Evolutionary conservation across 2,113 vertebrate genomes (phyloP), one percentile per base, ranked within the genome.

Genomic region (Xerus inauris): DNA sequence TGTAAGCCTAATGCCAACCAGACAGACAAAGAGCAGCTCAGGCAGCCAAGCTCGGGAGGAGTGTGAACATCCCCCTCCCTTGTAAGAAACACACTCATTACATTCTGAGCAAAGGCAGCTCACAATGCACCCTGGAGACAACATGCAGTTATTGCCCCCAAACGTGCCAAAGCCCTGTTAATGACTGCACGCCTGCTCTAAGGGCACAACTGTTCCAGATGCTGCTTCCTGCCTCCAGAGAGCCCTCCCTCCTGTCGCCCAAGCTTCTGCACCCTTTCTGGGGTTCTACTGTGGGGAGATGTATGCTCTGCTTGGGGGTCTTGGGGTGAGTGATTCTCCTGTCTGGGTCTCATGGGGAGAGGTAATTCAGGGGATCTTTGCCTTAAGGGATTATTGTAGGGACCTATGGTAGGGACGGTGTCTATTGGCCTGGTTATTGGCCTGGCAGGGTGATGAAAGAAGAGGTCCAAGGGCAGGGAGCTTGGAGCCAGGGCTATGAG

Each of bases 201-300:
- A 62, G 75, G 62, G 75, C 81, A 91, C 69, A 91, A n/a, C 86
- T 42, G 22, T 71, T 95, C 96, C 95, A 97, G 93, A 97, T 87
- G 64, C 64, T 79, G 85, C 79, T 73, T 28, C 77, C 35, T 81
- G 72, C 67, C 77, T 92, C 88, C 1, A n/a, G 67, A 79, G 19
- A 79, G 82, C 6, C 8, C 57, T 94, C 72, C 47, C 72, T 54
- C 72, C 87, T 40, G 32, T 47, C 0, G 0, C 28, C 62, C 9
- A 26, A 62, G 69, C 47, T 57, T 92, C 71, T 10, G 49, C 30
- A 54, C 47, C 32, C 42, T 64, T 93, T 75, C 57, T 49, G 79
- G 42, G 75, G 20, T 75, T 91, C 80, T 40, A 83, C 64, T 51
- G 49, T 71, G 38, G 20, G 45, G 45, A 65, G 69, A 90, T 20